These are phyloP conservation scores for Parauchenoglanis punctatus DNA, from an alignment of 2,797 vertebrate species.

Conservation along the genomic window DNA sequence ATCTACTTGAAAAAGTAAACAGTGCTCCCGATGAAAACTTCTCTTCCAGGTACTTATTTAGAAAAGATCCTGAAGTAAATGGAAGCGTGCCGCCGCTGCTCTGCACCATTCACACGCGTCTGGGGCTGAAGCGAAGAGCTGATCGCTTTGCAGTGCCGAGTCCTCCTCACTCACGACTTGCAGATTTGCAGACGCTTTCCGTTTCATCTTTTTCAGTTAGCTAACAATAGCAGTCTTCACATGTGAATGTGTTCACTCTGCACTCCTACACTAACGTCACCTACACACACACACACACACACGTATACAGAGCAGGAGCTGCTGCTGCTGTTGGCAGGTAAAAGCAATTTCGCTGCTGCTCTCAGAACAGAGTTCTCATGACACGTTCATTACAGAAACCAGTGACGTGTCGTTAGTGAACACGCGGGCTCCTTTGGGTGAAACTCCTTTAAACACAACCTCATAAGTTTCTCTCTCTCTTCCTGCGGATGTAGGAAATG, in stretches of 20 bases:
- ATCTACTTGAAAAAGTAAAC: not conserved
- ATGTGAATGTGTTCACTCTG: constrained; percentile 1
- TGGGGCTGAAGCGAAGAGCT: not conserved
- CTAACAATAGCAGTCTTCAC: not conserved
- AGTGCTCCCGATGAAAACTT: not conserved
- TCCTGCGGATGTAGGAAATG: not conserved
- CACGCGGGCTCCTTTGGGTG: not conserved
- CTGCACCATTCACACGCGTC: not conserved
- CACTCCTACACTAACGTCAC: constrained; percentile 6
- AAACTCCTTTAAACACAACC: not conserved
- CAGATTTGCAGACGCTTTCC: not conserved
- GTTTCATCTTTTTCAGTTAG: not conserved
- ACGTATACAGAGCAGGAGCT: not conserved
- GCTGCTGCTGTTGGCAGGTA: not conserved
- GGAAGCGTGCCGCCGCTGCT: too few species aligned
- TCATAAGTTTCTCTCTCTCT: not conserved
- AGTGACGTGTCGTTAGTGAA: not conserved
- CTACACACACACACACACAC: not conserved
- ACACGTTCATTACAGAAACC: not conserved
- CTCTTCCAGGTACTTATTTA: too few species aligned
- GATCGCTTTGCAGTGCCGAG: not conserved
- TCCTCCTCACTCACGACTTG: not conserved
- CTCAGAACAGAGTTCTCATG: not conserved
- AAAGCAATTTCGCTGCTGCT: not conserved
- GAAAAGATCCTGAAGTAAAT: not conserved